A percentile compares a stretch with the other conserved stretches of the same genome.
These are phyloP conservation scores for Dolichopus griseipennis DNA, from an alignment of 2,888 invertebrate genomes.

Conservation along the genomic window DNA sequence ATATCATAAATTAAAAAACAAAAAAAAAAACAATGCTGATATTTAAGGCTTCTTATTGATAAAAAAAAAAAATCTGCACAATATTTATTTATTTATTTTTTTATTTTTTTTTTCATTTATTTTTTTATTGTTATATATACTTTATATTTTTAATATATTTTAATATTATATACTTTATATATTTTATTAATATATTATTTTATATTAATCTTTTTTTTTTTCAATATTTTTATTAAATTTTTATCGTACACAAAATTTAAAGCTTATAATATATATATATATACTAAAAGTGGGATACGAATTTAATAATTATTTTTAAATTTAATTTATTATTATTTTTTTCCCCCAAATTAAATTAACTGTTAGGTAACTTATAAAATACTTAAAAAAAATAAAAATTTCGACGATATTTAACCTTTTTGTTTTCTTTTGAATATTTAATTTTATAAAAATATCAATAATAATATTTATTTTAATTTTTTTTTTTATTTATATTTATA, in stretches of 20 bases:
- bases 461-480: too few species aligned
- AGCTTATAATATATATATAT: slow-evolving; percentile 17
- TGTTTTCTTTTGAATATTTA: slow-evolving; percentile 26
- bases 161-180: slow-evolving; percentile 15
- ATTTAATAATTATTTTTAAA: too few species aligned
- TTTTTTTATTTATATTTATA: neutral
- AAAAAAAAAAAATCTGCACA: slow-evolving; percentile 3
- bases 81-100: neutral
- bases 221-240: slow-evolving; percentile 16
- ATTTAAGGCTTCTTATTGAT: slow-evolving; percentile 9
- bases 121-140: slow-evolving; percentile 19
- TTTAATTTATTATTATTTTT: too few species aligned
- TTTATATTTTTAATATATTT: slow-evolving; percentile 16
- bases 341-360: slow-evolving; percentile 18
- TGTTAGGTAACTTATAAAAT: slow-evolving; percentile 15
- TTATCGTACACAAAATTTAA: slow-evolving; percentile 19
- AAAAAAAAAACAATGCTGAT: neutral
- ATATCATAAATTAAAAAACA: neutral
- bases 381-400: slow-evolving; percentile 36
- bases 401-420: slow-evolving; percentile 37
- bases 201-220: too few species aligned
- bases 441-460: neutral
- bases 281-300: too few species aligned
- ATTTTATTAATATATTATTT: neutral
- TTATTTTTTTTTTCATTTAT: neutral